Percentiles rank a stretch among this genome's conserved stretches.
Conservation (phyloP, 2,888 invertebrate genomes). For the Cosmorhoe ocellata region DNA sequence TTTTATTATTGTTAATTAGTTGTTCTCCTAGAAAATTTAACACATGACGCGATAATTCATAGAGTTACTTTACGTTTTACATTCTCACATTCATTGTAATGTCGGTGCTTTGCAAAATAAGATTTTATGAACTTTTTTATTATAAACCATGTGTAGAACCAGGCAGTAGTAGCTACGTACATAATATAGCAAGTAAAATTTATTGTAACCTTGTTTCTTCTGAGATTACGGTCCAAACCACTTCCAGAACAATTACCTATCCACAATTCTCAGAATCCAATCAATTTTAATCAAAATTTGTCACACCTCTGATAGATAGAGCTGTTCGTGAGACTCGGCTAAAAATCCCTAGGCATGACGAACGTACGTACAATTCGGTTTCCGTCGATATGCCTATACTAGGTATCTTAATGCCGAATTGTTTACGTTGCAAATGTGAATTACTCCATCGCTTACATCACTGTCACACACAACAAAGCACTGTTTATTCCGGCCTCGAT, state of each 20-base stretch:
- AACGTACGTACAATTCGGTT: constrained; percentile 28
- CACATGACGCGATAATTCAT: too few relatives aligned
- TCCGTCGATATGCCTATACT: constrained; percentile 1
- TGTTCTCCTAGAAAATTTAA: constrained; percentile 3
- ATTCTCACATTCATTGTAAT: too few relatives aligned
- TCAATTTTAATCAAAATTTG: constrained; percentile 4
- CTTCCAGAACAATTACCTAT: too few relatives aligned
- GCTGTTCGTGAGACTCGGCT: constrained; percentile 18
- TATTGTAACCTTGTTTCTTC: too few relatives aligned
- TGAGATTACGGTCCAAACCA: too few relatives aligned
- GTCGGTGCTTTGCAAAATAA: too few relatives aligned
- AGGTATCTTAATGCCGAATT: constrained; percentile 24
- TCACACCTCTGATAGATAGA: constrained; percentile 6
- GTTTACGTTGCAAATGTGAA: constrained; percentile 32
- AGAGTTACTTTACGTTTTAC: too few relatives aligned
- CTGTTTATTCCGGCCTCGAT: constrained; percentile 54
- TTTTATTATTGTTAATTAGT: constrained; percentile 14
- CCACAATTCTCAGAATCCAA: too few relatives aligned
- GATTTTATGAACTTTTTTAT: too few relatives aligned
- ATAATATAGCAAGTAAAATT: too few relatives aligned
- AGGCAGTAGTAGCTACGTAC: too few relatives aligned
- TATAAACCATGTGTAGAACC: too few relatives aligned
- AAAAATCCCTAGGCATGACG: constrained; percentile 16
- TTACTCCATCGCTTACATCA: constrained; percentile 45
- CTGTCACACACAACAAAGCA: constrained; percentile 44